Percentiles rank a stretch among this genome's conserved stretches.
phyloP scores from a whole-genome alignment of 2,113 vertebrate species.

The Passer montanus region DNA sequence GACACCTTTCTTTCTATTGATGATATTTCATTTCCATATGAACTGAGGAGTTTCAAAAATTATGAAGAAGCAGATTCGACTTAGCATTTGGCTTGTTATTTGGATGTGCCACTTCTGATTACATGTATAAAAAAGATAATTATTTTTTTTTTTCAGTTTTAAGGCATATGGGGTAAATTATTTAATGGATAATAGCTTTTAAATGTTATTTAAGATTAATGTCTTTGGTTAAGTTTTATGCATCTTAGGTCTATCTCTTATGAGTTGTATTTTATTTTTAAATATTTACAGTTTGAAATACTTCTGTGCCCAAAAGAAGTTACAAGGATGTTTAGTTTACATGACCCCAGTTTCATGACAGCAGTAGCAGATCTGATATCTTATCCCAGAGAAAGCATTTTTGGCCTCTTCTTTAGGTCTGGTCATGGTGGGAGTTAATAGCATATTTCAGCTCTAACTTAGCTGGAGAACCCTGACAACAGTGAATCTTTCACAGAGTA shows the following conservation, averaged over 20 bases:
- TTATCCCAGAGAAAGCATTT: constrained; percentile 78
- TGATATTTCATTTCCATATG: constrained; percentile 16
- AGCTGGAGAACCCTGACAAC: constrained; percentile 60
- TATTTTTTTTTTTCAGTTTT: constrained; percentile 9
- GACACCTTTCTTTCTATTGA: background rate
- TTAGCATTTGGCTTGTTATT: background rate
- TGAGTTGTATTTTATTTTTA: constrained; percentile 45
- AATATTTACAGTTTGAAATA: constrained; percentile 65
- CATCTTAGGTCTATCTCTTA: constrained; percentile 48
- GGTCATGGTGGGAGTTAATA: constrained; percentile 73
- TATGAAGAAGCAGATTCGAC: background rate
- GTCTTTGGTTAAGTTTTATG: constrained; percentile 52
- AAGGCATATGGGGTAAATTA: background rate
- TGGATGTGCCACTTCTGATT: constrained; percentile 15
- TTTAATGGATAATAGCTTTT: constrained; percentile 11
- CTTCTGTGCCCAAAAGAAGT: constrained; percentile 63
- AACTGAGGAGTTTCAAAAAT: background rate
- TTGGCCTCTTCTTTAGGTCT: constrained; percentile 71
- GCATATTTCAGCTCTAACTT: constrained; percentile 68
- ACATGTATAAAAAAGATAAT: background rate
- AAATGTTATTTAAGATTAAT: constrained; percentile 28
- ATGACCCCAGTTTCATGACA: constrained; percentile 73
- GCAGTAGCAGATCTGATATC: constrained; percentile 79
- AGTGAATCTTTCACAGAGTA: constrained; percentile 77
- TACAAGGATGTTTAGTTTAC: constrained; percentile 75